A percentile compares a stretch with the other conserved stretches of the same genome.
phyloP scores from a whole-genome alignment of 2,888 invertebrate genomes.

The Himalopsyche japonica region DNA sequence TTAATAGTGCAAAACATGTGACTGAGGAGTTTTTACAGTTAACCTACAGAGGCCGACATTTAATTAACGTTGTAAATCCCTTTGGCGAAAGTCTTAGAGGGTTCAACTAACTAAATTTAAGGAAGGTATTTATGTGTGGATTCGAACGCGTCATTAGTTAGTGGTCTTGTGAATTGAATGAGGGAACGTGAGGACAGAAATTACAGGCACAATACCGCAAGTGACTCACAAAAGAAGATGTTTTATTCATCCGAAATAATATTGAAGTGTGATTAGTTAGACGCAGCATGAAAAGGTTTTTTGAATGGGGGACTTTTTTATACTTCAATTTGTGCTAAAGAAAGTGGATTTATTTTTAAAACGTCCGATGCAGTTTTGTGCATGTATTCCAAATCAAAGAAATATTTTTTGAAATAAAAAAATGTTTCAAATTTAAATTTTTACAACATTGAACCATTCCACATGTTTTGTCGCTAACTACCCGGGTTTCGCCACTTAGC shows the following conservation, averaged over 20 bases:
- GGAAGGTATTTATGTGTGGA: not conserved
- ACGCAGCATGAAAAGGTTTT: constrained; percentile 8
- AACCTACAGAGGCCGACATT: too few relatives aligned
- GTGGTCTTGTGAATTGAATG: not conserved
- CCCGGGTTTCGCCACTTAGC: too few relatives aligned
- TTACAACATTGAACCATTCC: too few relatives aligned
- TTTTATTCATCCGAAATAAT: constrained; percentile 36
- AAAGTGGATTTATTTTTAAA: not conserved
- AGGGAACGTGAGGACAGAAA: not conserved
- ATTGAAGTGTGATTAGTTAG: constrained; percentile 38
- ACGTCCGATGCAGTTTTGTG: not conserved
- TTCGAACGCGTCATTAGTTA: constrained; percentile 16
- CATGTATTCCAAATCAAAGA: too few relatives aligned
- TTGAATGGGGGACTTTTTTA: not conserved
- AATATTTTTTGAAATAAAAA: too few relatives aligned
- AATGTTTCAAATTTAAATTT: too few relatives aligned
- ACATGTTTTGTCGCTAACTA: too few relatives aligned
- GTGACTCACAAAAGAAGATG: constrained; percentile 30
- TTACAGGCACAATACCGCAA: constrained; percentile 28
- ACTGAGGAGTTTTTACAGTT: too few relatives aligned
- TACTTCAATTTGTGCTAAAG: not conserved
- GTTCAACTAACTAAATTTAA: not conserved
- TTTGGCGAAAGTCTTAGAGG: not conserved
- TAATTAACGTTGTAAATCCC: not conserved
- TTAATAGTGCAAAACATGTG: too few relatives aligned